phyloP scores from a whole-genome alignment of 2,113 vertebrate species.

The Bungarus multicinctus region DNA sequence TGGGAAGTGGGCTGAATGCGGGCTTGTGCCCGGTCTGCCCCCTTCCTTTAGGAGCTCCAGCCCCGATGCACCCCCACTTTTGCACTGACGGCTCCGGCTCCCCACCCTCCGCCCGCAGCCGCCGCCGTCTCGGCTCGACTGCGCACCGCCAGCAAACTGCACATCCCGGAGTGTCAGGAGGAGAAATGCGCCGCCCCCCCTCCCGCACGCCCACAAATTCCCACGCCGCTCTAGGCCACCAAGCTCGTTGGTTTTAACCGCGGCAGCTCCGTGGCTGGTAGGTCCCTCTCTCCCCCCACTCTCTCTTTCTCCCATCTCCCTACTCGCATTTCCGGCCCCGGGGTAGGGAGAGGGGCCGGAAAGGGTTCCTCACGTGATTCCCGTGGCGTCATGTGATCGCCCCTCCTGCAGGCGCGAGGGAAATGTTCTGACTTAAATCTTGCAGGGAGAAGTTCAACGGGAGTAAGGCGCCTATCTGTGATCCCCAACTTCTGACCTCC shows the following conservation, averaged over 20 bases:
- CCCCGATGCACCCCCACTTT: neutral
- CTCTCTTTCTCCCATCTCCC: neutral
- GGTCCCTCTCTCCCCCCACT: neutral
- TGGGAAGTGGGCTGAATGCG: neutral
- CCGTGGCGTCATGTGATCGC: neutral
- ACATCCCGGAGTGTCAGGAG: neutral
- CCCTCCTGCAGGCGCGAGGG: neutral
- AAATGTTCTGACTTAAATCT: too few relatives aligned
- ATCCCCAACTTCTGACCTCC: too few relatives aligned
- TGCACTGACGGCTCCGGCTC: neutral
- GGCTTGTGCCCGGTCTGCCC: neutral
- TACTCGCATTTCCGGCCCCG: neutral
- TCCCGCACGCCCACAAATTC: neutral
- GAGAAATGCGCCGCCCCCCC: neutral
- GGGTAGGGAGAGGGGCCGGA: too few relatives aligned
- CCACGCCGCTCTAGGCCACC: constrained; percentile 1
- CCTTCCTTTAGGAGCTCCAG: neutral
- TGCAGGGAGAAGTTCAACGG: too few relatives aligned
- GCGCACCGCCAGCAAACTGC: neutral
- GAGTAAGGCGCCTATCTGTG: too few relatives aligned
- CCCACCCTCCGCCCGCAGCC: neutral
- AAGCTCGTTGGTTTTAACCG: neutral
- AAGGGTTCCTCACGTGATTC: neutral
- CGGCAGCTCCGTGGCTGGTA: neutral
- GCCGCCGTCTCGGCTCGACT: neutral